Evolutionary conservation across 37 sponge, comb jelly and placozoan genomes (phyloP), one percentile per base, ranked within the genome.

Genomic region (Mnemiopsis leidyi): DNA sequence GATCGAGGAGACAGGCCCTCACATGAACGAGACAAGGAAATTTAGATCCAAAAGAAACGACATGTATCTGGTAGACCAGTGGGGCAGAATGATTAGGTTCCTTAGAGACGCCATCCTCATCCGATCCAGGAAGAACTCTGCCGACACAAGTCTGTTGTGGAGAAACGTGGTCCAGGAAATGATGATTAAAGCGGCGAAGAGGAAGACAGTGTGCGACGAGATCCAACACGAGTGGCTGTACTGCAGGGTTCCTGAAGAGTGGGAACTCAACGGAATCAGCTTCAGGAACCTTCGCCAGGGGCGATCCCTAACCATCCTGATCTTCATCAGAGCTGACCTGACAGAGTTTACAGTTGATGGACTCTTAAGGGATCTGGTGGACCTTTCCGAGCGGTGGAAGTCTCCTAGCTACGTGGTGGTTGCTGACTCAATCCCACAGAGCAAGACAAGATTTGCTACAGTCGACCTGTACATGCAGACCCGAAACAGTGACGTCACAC

Each of bases 391-490:
- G 61, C 1, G 29, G 28, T 85, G 90, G 90, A 85, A 39, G 5
- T 38, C 90, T 0, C 90, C 90, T 1, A 85, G 61, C 90, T 85
- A 85, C 61, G 90, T 85, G 90, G 90, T 85, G 30, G 36, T 85
- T 3, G 90, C 36, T 7, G 90, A 85, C 90, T 85, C 90, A 0
- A 13, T n/a, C 26, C 90, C 40, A 7, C 5, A 21, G 7, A 85
- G 90, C 48, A 85, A 85, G 61, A 85, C 48, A 16, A 38, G 90
- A 3, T 85, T 85, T 61, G 32, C 90, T 33, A 85, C 90, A 23
- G 90, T 85, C 3, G 35, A 85, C 61, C 90, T 85, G 40, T 85
- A 85, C 90, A 85, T 33, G 35, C 90, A 85, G 90, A 85, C 90
- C 61, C 26, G 61, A 29, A 39, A 40, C 25, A 33, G 36, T 13